These are phyloP conservation scores for Ectemnius cavifrons DNA, from an alignment of 2,888 invertebrate species.

Conservation along the genomic window DNA sequence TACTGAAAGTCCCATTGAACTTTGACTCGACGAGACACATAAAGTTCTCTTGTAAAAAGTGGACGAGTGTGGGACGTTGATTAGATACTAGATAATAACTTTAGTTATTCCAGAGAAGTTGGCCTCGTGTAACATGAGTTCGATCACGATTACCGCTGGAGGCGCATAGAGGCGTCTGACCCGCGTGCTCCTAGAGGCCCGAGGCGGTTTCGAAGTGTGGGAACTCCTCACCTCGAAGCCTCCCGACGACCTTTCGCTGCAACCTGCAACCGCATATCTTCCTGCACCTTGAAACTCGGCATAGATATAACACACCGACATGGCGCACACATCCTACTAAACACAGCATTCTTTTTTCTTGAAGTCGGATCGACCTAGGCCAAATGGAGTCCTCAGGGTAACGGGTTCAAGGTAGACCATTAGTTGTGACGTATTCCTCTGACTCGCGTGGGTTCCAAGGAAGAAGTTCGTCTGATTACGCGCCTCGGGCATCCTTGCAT, in stretches of 20 bases:
- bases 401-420: constrained; percentile 68
- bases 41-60: too few relatives aligned
- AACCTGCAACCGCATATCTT: constrained; percentile 72
- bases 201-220: constrained; percentile 73
- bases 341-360: background rate
- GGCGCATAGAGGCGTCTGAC: constrained; percentile 74
- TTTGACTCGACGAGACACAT: too few relatives aligned
- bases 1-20: too few relatives aligned
- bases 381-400: constrained; percentile 60
- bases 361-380: constrained; percentile 7
- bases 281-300: constrained; percentile 52
- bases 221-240: constrained; percentile 74
- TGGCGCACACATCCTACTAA: background rate
- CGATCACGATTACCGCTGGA: constrained; percentile 65
- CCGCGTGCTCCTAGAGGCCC: constrained; percentile 70
- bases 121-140: constrained; percentile 70
- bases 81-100: too few relatives aligned
- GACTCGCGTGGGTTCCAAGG: constrained; percentile 33
- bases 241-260: constrained; percentile 72
- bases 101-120: constrained; percentile 2
- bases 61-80: too few relatives aligned
- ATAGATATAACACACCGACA: constrained; percentile 45
- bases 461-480: constrained; percentile 49
- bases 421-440: constrained; percentile 55
- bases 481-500: constrained; percentile 50